Conservation (phyloP, 2,113 vertebrate species). For the Scopus umbretta region DNA sequence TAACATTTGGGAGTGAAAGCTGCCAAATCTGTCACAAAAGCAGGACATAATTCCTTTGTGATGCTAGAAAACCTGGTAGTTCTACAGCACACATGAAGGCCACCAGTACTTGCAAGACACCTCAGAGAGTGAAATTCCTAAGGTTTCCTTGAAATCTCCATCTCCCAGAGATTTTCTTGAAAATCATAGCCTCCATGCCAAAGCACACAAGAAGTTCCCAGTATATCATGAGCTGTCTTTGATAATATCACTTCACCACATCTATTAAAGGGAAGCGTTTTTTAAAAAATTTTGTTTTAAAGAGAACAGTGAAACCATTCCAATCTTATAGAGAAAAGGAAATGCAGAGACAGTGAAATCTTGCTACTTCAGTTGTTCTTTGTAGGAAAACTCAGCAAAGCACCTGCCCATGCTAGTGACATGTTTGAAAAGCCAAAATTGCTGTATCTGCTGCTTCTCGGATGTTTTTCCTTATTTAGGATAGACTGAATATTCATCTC, state of each 20-base stretch:
- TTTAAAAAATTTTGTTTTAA: not conserved
- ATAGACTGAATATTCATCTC: not conserved
- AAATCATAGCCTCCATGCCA: not conserved
- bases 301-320: not conserved
- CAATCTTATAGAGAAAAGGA: not conserved
- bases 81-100: not conserved
- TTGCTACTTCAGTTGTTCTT: not conserved
- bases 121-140: not conserved
- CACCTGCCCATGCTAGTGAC: not conserved
- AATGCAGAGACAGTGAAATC: not conserved
- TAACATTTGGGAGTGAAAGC: not conserved
- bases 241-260: not conserved
- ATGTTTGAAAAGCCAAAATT: not conserved
- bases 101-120: not conserved
- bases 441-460: not conserved
- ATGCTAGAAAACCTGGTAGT: not conserved
- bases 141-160: not conserved
- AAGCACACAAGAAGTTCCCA: not conserved
- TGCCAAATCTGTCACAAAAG: not conserved
- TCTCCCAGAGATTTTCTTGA: not conserved
- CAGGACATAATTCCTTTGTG: not conserved
- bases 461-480: not conserved
- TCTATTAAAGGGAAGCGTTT: not conserved
- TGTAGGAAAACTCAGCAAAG: not conserved
- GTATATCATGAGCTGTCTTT: not conserved